Evolutionary conservation across 1,140 invertebrate genomes (phyloP).

Genomic region (Lasaia peninsularis): DNA sequence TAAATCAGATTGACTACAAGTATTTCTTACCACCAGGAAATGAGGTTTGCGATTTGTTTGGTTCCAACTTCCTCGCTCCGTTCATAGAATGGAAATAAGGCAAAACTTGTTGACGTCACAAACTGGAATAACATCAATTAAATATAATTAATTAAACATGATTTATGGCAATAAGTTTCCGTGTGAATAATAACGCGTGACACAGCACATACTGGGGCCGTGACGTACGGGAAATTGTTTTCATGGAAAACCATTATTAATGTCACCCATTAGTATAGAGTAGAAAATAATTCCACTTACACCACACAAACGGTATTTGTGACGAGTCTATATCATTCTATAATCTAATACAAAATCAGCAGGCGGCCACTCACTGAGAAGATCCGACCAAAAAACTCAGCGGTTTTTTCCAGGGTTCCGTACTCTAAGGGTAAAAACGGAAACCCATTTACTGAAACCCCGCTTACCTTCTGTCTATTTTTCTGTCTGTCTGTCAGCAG

Average conservation of each 20-base stretch:
- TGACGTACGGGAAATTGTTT: neutral
- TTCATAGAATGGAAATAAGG: neutral
- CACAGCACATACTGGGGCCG: neutral
- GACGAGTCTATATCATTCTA: too few relatives aligned
- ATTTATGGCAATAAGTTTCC: neutral
- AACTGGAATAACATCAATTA: conserved; percentile 1
- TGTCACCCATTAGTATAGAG: neutral
- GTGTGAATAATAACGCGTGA: neutral
- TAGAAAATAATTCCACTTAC: too few relatives aligned
- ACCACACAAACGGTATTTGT: too few relatives aligned
- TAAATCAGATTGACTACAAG: too few relatives aligned
- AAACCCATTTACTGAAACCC: too few relatives aligned
- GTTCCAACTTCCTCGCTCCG: neutral
- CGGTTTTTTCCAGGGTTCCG: too few relatives aligned
- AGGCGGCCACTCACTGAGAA: too few relatives aligned
- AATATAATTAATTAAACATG: neutral
- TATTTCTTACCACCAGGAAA: neutral
- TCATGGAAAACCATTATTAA: neutral
- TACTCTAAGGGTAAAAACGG: too few relatives aligned
- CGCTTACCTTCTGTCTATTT: too few relatives aligned
- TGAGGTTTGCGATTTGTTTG: neutral
- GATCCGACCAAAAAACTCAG: too few relatives aligned
- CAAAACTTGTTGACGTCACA: neutral
- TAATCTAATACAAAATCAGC: too few relatives aligned
- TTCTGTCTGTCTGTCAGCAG: too few relatives aligned